A percentile compares a stretch with the other conserved stretches of the same genome.
phyloP scores from a whole-genome alignment of 2,113 vertebrate species.

The Synchiropus splendidus region DNA sequence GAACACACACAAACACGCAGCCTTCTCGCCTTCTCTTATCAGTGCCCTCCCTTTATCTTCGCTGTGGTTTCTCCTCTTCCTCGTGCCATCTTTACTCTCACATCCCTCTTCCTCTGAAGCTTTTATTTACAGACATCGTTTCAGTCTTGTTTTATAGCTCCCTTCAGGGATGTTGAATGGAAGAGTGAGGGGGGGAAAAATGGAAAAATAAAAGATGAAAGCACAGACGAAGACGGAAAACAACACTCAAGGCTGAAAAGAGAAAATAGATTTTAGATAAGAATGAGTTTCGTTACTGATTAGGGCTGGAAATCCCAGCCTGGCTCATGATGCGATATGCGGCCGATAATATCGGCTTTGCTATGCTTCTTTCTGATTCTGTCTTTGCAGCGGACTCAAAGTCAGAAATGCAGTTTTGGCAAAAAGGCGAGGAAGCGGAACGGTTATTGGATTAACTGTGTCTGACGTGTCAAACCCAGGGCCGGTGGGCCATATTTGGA shows the following conservation, averaged over 20 bases:
- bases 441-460: too few relatives aligned
- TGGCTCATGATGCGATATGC: too few relatives aligned
- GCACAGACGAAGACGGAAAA: slow-evolving; percentile 30
- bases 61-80: slow-evolving; percentile 31
- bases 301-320: too few relatives aligned
- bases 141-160: slow-evolving; percentile 37
- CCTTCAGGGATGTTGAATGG: slow-evolving; percentile 22
- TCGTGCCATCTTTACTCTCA: slow-evolving; percentile 14
- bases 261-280: slow-evolving; percentile 1
- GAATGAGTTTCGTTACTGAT: too few relatives aligned
- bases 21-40: slow-evolving; percentile 32
- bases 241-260: slow-evolving; percentile 18
- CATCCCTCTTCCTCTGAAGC: slow-evolving; percentile 14
- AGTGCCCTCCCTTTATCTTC: slow-evolving; percentile 35
- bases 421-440: too few relatives aligned
- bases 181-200: background rate
- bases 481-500: too few relatives aligned
- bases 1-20: slow-evolving; percentile 19
- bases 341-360: too few relatives aligned
- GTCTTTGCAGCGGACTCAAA: too few relatives aligned
- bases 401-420: too few relatives aligned
- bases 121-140: slow-evolving; percentile 40
- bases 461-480: too few relatives aligned
- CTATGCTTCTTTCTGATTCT: too few relatives aligned
- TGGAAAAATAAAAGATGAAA: slow-evolving; percentile 40